Percentiles rank a stretch among this genome's conserved stretches.
These are phyloP conservation scores for Lutjanus campechanus DNA, from an alignment of 2,797 vertebrate species.

Conservation along the genomic window DNA sequence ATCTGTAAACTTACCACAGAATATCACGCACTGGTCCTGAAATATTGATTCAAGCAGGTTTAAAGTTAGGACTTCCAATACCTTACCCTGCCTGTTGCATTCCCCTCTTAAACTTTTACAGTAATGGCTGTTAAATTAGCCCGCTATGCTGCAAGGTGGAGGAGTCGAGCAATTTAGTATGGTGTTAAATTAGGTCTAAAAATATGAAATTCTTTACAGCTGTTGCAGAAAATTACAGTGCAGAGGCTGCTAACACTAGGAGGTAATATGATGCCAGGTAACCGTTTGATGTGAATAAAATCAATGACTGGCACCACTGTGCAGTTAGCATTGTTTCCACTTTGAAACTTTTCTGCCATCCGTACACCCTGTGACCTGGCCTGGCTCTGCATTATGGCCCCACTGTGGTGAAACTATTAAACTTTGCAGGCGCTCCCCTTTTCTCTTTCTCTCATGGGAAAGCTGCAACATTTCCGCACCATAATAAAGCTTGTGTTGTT, in stretches of 20 bases:
- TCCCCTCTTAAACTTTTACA: constrained; percentile 17
- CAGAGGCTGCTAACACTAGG: constrained; percentile 36
- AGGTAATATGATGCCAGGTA: constrained; percentile 22
- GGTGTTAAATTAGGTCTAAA: constrained; percentile 42
- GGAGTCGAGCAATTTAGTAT: constrained; percentile 20
- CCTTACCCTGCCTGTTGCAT: background rate
- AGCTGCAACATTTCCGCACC: constrained; percentile 61
- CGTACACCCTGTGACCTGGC: constrained; percentile 26
- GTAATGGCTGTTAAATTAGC: constrained; percentile 14
- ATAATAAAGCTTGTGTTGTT: constrained; percentile 47
- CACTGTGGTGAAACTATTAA: constrained; percentile 64
- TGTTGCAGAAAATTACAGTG: constrained; percentile 26
- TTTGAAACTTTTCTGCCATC: constrained; percentile 23
- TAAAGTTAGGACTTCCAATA: background rate
- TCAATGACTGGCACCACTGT: constrained; percentile 32
- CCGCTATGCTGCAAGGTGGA: constrained; percentile 14
- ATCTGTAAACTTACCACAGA: too few species aligned
- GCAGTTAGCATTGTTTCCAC: constrained; percentile 19
- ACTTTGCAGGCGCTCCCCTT: constrained; percentile 52
- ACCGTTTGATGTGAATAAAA: constrained; percentile 33
- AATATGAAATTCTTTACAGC: constrained; percentile 25
- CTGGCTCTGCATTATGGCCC: constrained; percentile 39
- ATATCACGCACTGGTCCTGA: too few species aligned
- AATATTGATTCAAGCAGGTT: background rate
- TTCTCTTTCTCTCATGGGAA: constrained; percentile 57